phyloP scores from a whole-genome alignment of 2,888 invertebrate genomes.

The Opisthograptis luteolata region DNA sequence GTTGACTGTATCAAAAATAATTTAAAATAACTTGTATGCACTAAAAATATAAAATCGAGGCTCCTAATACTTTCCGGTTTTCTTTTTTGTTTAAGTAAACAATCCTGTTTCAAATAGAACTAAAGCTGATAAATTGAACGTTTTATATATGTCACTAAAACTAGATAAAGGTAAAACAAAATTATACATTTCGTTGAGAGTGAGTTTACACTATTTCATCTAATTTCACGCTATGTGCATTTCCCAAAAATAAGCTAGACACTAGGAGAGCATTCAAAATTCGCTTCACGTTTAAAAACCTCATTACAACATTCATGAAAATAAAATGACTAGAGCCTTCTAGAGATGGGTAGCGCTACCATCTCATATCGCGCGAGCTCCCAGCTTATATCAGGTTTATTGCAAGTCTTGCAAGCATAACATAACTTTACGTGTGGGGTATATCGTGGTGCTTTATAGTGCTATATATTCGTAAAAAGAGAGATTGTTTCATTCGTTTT shows the following conservation, averaged over 20 bases:
- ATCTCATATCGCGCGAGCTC: constrained; percentile 32
- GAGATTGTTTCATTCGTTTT: constrained; percentile 2
- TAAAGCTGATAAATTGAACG: too few relatives aligned
- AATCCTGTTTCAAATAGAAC: too few relatives aligned
- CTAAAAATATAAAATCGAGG: too few relatives aligned
- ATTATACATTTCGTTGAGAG: too few relatives aligned
- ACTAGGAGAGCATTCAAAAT: constrained; percentile 7
- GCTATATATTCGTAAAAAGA: neutral
- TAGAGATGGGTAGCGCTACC: constrained; percentile 33
- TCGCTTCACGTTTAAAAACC: constrained; percentile 31
- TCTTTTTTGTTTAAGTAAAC: too few relatives aligned
- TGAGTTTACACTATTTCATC: neutral
- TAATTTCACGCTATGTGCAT: neutral
- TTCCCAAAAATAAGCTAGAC: neutral
- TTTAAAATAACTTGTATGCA: too few relatives aligned
- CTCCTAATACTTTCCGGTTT: too few relatives aligned
- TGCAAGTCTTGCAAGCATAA: constrained; percentile 29
- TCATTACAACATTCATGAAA: constrained; percentile 32
- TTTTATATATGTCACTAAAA: too few relatives aligned
- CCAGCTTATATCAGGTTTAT: constrained; percentile 28
- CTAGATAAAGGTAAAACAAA: too few relatives aligned
- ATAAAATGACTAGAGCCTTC: constrained; percentile 27
- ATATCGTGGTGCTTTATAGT: constrained; percentile 4
- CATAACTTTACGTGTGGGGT: constrained; percentile 18
- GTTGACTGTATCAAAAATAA: too few relatives aligned